These are phyloP conservation scores for Limnodromus scolopaceus DNA, from an alignment of 2,797 vertebrate species.

Conservation along the genomic window DNA sequence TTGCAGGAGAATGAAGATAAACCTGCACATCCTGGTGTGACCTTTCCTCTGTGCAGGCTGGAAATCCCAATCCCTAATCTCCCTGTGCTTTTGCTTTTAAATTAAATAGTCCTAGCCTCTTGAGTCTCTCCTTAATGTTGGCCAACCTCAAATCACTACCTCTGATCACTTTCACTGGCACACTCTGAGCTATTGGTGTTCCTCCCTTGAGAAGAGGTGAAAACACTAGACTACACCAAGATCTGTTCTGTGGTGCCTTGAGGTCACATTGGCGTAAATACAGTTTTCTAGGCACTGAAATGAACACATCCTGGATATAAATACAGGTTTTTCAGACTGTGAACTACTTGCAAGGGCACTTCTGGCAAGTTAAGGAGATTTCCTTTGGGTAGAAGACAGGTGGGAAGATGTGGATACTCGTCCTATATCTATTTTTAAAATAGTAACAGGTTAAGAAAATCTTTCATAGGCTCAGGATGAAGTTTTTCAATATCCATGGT, in stretches of 20 bases:
- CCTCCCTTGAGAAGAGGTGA: not conserved
- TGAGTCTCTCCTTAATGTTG: not conserved
- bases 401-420: not conserved
- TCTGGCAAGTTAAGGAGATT: not conserved
- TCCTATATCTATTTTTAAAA: not conserved
- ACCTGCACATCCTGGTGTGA: not conserved
- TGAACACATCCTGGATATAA: not conserved
- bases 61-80: constrained; percentile 12
- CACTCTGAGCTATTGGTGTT: not conserved
- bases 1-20: constrained; percentile 4
- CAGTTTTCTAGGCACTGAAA: not conserved
- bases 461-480: not conserved
- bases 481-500: not conserved
- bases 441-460: not conserved
- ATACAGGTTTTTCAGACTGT: not conserved
- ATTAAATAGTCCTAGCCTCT: not conserved
- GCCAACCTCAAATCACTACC: not conserved
- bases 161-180: not conserved
- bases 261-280: not conserved
- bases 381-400: not conserved
- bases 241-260: not conserved
- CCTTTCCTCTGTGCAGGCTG: not conserved
- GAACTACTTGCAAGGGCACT: not conserved
- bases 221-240: not conserved
- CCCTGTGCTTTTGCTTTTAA: constrained; percentile 29